These are phyloP conservation scores for Sinosuthora webbiana DNA, from an alignment of 2,113 vertebrate genomes.

Conservation along the genomic window DNA sequence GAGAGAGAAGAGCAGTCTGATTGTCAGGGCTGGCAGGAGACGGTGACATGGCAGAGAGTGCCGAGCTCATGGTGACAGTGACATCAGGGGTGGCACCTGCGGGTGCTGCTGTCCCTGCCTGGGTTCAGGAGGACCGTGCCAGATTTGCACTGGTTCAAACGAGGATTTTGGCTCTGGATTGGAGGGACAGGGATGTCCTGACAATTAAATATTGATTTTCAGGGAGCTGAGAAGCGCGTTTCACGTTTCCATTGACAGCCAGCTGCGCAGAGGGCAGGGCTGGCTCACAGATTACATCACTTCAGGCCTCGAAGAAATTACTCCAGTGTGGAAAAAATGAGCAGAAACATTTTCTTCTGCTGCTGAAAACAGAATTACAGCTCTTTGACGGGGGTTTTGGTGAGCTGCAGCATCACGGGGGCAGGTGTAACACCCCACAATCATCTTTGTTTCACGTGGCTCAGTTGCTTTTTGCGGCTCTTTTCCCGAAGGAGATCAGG, in stretches of 20 bases:
- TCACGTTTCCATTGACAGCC: neutral
- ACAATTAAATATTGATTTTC: neutral
- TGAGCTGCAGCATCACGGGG: neutral
- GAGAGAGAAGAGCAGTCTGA: neutral
- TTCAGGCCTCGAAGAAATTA: neutral
- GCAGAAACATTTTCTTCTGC: neutral
- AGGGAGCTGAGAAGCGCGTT: rapidly evolving
- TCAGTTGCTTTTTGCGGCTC: neutral
- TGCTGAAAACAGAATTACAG: neutral
- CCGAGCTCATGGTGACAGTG: neutral
- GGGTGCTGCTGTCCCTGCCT: neutral
- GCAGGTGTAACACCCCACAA: neutral
- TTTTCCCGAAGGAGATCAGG: neutral
- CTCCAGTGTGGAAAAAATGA: neutral
- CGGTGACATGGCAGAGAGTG: rapidly evolving
- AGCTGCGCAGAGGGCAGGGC: neutral
- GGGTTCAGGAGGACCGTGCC: rapidly evolving
- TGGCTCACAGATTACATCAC: neutral
- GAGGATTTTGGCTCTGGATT: neutral
- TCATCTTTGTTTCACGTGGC: neutral
- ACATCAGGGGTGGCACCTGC: neutral
- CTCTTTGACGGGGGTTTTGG: neutral
- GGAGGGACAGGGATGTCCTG: neutral
- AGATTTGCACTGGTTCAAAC: rapidly evolving
- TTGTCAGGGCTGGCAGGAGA: neutral